Evolutionary conservation across 2,113 vertebrate genomes (phyloP).

Genomic region (Neogale vison): DNA sequence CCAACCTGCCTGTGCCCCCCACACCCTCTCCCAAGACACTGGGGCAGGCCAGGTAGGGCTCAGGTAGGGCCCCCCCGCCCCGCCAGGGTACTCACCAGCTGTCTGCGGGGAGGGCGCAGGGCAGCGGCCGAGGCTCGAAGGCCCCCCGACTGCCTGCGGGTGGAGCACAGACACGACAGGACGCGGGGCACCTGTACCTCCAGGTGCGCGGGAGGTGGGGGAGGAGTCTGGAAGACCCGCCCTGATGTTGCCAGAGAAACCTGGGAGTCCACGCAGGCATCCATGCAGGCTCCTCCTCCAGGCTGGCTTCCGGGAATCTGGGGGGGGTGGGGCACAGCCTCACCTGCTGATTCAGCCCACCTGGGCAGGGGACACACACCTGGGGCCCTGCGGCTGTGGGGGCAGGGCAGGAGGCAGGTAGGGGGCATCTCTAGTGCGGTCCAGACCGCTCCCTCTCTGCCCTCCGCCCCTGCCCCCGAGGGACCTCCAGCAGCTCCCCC

Average conservation of each 20-base stretch:
- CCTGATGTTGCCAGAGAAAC: slow-evolving; percentile 64
- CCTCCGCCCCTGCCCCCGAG: too few relatives aligned
- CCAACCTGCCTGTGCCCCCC: not conserved
- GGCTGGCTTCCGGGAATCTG: not conserved
- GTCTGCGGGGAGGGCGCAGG: fast-evolving
- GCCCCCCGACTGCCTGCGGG: not conserved
- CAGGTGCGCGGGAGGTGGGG: fast-evolving
- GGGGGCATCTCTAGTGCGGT: too few relatives aligned
- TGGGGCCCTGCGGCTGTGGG: fast-evolving
- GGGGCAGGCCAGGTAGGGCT: not conserved
- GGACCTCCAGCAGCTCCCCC: not conserved
- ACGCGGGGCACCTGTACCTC: not conserved
- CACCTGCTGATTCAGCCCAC: fast-evolving
- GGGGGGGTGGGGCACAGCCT: not conserved
- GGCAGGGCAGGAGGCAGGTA: not conserved
- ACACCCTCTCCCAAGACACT: not conserved
- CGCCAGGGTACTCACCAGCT: slow-evolving; percentile 6
- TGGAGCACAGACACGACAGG: fast-evolving
- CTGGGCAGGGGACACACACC: not conserved
- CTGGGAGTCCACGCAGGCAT: not conserved
- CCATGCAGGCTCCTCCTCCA: not conserved
- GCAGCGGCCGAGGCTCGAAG: too few relatives aligned
- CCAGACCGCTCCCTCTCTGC: not conserved
- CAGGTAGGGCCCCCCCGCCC: not conserved
- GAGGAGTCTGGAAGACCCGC: not conserved